These are phyloP conservation scores for Phymorhynchus buccinoides DNA, from an alignment of 1,140 invertebrate species.

Conservation along the genomic window DNA sequence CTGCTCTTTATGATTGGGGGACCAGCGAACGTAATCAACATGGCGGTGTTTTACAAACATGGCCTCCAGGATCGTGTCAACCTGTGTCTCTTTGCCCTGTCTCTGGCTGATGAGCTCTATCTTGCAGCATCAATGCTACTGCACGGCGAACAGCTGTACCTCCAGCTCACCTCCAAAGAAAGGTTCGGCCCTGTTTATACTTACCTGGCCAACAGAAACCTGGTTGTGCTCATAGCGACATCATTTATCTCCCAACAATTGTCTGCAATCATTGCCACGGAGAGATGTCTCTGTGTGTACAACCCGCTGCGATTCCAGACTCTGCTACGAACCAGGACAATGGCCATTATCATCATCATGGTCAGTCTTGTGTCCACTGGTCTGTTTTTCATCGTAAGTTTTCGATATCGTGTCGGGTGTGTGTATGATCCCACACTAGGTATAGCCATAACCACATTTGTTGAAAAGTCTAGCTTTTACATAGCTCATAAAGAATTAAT, in stretches of 20 bases:
- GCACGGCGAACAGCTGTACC: not conserved
- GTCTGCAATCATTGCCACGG: conserved; percentile 3
- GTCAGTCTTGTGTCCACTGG: not conserved
- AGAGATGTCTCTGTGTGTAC: conserved; percentile 1
- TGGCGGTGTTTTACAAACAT: conserved; percentile 7
- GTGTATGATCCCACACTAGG: not conserved
- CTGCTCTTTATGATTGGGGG: not conserved
- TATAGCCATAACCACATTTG: not conserved
- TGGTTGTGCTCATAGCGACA: not conserved
- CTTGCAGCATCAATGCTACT: not conserved
- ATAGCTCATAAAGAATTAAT: not conserved
- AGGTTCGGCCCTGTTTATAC: not conserved
- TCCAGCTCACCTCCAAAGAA: not conserved
- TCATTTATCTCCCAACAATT: not conserved
- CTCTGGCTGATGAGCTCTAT: not conserved
- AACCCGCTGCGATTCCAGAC: not conserved
- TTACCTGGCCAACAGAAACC: not conserved
- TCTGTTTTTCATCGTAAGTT: not conserved
- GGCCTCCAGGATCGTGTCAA: conserved; percentile 1
- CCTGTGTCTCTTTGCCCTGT: conserved; percentile 10
- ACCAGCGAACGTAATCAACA: conserved; percentile 7
- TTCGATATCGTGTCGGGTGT: not conserved
- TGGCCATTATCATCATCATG: not conserved
- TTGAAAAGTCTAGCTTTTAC: not conserved
- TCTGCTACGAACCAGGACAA: not conserved